Conservation (phyloP, 2,797 vertebrate genomes). For the Malacoctenus gilli region DNA sequence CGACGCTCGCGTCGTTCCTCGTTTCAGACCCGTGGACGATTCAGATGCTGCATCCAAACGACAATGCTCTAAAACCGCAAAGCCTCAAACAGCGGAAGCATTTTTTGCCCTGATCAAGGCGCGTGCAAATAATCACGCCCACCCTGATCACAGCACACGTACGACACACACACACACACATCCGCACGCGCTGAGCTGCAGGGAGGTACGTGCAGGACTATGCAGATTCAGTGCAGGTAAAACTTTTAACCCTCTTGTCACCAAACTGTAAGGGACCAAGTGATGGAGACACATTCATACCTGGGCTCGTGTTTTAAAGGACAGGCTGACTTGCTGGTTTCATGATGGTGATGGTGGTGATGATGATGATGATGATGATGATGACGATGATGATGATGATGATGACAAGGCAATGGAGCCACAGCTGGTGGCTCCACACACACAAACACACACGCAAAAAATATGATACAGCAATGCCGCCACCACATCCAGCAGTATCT, state of each 20-base stretch:
- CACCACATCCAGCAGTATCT: conserved; percentile 1
- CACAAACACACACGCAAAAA: too few relatives aligned
- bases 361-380: background rate
- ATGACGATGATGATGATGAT: conserved; percentile 6
- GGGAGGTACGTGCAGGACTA: conserved; percentile 35
- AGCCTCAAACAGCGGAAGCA: conserved; percentile 25
- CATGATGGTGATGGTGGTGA: background rate
- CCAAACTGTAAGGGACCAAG: conserved; percentile 8
- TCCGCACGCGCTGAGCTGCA: conserved; percentile 45
- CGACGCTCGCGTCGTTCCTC: conserved; percentile 18
- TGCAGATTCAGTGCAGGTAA: conserved; percentile 55
- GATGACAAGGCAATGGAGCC: conserved; percentile 4
- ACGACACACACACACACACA: conserved; percentile 19
- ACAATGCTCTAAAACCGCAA: conserved; percentile 10
- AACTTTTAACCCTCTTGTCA: conserved; percentile 63
- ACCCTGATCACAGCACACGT: conserved; percentile 3
- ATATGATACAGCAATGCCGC: conserved; percentile 13
- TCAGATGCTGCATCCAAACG: conserved; percentile 45
- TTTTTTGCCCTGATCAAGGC: conserved; percentile 1
- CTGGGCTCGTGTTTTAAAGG: background rate
- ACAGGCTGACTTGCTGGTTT: background rate
- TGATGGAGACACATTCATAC: background rate
- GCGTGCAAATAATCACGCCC: conserved; percentile 13
- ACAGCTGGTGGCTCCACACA: background rate
- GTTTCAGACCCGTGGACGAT: conserved; percentile 17